Evolutionary conservation across 1,140 invertebrate species (phyloP), one percentile per base, ranked within the genome.

Genomic region (Drosophila suzukii): DNA sequence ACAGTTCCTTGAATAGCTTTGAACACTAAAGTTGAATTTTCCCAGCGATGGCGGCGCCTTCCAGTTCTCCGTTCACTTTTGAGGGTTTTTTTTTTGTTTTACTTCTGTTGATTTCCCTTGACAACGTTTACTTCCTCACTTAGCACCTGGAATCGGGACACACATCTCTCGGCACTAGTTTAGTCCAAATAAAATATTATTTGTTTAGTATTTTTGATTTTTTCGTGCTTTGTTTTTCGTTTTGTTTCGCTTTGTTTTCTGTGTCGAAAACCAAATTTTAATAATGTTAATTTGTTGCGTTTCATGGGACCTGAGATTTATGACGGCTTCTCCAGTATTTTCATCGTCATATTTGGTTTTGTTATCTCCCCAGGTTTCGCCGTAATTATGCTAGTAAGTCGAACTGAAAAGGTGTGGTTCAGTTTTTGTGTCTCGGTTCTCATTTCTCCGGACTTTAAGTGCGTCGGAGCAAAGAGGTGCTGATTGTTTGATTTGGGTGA

Each of bases 221-320:
- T 54, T 46, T 59, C 62, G 13, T 49, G 53, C 44, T 72, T 59
- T 60, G 62, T 79, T 53, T 77, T 54, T 70, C 57, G 43, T 72
- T 65, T 71, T 47, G 68, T 62, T 60, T 84, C 72, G 77, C 71
- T 88, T 88, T 88, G 84, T 88, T 88, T 88, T 88, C 75, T 74
- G 67, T 89, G 79, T 80, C 80, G 65, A 88, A 78, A 84, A 89
- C 84, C 77, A 89, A 89, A 81, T 89, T 89, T 89, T 89, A 89
- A 89, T 89, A 84, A 89, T 89, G 84, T 90, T 89, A 89, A 89
- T 90, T 89, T 78, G 77, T 63, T 51, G 81, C 74, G 73, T 84
- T 88, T 89, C 84, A 89, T 89, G 84, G 85, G 84, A 89, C 74
- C 63, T 75, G 73, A 63, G 62, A 89, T 89, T 89, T 89, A 89